Conservation (phyloP, 2,888 invertebrate species). For the Microctonus brassicae region DNA sequence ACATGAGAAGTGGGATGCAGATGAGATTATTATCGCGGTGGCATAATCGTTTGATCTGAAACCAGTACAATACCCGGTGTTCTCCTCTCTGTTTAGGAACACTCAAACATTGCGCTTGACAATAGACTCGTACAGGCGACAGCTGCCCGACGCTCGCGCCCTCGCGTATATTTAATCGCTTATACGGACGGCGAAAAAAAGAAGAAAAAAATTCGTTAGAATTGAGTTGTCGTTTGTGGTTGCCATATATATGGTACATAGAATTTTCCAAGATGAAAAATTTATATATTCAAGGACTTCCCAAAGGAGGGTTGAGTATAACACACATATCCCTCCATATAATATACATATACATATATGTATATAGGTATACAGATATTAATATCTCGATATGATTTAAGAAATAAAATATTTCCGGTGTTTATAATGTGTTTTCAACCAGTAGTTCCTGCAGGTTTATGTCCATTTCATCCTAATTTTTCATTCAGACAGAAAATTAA, state of each 20-base stretch:
- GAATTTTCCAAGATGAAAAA: neutral
- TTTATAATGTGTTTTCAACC: no score
- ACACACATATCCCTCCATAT: neutral
- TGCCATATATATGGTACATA: neutral
- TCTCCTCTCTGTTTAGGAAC: conserved; percentile 64
- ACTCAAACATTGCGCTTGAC: conserved; percentile 66
- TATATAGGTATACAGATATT: neutral
- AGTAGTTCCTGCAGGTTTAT: no score
- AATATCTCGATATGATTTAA: no score
- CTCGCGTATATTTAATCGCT: conserved; percentile 52
- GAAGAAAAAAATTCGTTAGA: conserved; percentile 24
- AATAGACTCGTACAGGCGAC: conserved; percentile 66
- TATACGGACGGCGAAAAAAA: conserved; percentile 27
- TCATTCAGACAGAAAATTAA: no score
- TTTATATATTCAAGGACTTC: neutral
- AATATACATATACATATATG: neutral
- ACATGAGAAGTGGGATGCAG: conserved; percentile 62
- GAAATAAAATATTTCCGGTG: no score
- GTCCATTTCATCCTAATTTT: no score
- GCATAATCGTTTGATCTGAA: conserved; percentile 67
- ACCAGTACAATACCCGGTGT: conserved; percentile 66
- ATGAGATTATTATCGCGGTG: conserved; percentile 65
- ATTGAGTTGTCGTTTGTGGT: conserved; percentile 20
- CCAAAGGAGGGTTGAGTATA: neutral
- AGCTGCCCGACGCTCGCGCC: conserved; percentile 64